These are phyloP conservation scores for Rhabdophis nuchalis DNA, from an alignment of 2,797 vertebrate species.

Conservation along the genomic window DNA sequence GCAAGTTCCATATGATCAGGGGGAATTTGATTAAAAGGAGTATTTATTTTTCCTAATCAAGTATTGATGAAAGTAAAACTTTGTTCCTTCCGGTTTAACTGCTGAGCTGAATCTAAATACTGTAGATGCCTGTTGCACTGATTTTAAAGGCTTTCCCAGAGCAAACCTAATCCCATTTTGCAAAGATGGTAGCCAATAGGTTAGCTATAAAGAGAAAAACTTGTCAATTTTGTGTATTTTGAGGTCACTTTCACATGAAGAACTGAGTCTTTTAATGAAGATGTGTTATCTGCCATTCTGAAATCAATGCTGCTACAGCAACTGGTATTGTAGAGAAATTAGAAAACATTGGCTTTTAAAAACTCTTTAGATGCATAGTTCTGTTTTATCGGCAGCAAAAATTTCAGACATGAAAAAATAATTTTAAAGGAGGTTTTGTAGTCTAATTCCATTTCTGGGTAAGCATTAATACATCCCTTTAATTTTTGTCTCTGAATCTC, in stretches of 20 bases:
- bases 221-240: slow-evolving; percentile 27
- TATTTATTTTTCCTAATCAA: background rate
- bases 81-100: slow-evolving; percentile 10
- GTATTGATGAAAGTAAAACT: background rate
- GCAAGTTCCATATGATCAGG: background rate
- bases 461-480: background rate
- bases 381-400: background rate
- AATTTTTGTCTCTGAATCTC: background rate
- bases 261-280: slow-evolving; percentile 19
- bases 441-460: background rate
- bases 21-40: background rate
- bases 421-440: background rate
- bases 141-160: slow-evolving; percentile 28
- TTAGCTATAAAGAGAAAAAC: slow-evolving; percentile 5
- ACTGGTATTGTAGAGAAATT: background rate
- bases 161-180: slow-evolving; percentile 35
- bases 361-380: background rate
- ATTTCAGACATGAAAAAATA: background rate
- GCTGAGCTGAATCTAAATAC: background rate
- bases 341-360: slow-evolving; percentile 38
- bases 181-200: slow-evolving; percentile 9
- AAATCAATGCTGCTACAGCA: slow-evolving; percentile 27
- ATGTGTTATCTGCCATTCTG: slow-evolving; percentile 25
- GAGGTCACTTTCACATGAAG: slow-evolving; percentile 24
- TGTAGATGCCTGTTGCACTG: background rate